These are phyloP conservation scores for Malurus cyaneus DNA, from an alignment of 2,113 vertebrate genomes.

Conservation along the genomic window DNA sequence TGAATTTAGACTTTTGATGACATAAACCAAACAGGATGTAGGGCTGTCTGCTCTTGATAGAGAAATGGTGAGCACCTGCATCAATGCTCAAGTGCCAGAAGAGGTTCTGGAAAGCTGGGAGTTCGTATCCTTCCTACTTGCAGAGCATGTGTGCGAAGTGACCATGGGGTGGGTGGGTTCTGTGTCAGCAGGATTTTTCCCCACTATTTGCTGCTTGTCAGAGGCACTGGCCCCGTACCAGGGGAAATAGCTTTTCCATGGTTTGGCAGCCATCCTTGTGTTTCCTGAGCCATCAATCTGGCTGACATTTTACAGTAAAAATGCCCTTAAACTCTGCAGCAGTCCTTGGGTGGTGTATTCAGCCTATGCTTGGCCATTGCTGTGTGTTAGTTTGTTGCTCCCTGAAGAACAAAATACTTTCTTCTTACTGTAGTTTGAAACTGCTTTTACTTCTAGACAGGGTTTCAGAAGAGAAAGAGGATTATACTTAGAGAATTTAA, in stretches of 20 bases:
- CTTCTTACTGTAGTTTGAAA: background rate
- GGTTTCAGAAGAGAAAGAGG: background rate
- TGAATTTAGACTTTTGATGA: background rate
- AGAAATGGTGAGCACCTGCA: background rate
- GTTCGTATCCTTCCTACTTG: rapidly evolving
- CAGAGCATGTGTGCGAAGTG: background rate
- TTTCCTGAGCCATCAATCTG: background rate
- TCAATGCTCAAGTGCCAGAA: background rate
- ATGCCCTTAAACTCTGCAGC: background rate
- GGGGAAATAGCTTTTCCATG: background rate
- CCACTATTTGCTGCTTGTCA: background rate
- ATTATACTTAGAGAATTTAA: background rate
- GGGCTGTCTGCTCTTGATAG: background rate
- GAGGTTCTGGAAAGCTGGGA: background rate
- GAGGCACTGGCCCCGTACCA: background rate
- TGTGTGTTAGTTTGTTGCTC: background rate
- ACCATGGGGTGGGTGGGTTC: background rate
- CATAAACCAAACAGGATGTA: background rate
- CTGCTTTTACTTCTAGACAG: background rate
- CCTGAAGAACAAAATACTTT: background rate
- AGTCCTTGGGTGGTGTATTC: background rate
- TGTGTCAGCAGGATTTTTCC: background rate
- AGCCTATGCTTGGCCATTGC: background rate
- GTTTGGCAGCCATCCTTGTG: background rate
- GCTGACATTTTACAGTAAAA: background rate